A percentile compares a stretch with the other conserved stretches of the same genome.
These are phyloP conservation scores for Iselma pallidipennis DNA, from an alignment of 2,888 invertebrate genomes.

Conservation along the genomic window DNA sequence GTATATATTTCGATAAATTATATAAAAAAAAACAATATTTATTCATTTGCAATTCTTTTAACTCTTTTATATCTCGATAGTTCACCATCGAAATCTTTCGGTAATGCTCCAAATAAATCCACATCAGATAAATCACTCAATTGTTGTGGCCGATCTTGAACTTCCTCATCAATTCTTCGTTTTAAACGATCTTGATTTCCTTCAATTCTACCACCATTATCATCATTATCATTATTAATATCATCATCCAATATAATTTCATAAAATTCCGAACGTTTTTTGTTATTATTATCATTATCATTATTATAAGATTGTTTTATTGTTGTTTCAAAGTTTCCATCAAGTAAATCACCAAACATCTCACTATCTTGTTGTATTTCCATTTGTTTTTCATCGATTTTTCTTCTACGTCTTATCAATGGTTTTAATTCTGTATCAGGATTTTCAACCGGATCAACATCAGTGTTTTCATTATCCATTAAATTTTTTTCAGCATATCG, in stretches of 20 bases:
- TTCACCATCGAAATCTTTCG: constrained; percentile 53
- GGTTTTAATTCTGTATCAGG: constrained; percentile 38
- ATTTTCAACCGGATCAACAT: constrained; percentile 44
- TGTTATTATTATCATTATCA: constrained; percentile 5
- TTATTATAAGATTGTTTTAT: constrained; percentile 10
- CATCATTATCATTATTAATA: background rate
- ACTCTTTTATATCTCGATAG: constrained; percentile 53
- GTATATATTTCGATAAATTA: background rate
- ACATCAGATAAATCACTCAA: constrained; percentile 48
- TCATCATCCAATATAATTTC: background rate
- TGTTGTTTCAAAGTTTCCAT: no score
- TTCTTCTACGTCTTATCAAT: constrained; percentile 44
- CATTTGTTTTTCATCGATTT: constrained; percentile 14
- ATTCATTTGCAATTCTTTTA: constrained; percentile 33
- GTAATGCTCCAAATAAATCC: constrained; percentile 54
- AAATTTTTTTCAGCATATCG: constrained; percentile 38
- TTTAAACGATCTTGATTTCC: constrained; percentile 20
- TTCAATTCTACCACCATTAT: background rate
- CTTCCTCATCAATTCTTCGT: constrained; percentile 32
- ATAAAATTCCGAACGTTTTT: background rate
- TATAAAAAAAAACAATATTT: background rate
- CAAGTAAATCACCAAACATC: no score
- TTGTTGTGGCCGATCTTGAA: constrained; percentile 31
- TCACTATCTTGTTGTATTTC: constrained; percentile 18
- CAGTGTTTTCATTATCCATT: constrained; percentile 45